phyloP scores from a whole-genome alignment of 2,888 invertebrate genomes.

The Pomacea canaliculata region DNA sequence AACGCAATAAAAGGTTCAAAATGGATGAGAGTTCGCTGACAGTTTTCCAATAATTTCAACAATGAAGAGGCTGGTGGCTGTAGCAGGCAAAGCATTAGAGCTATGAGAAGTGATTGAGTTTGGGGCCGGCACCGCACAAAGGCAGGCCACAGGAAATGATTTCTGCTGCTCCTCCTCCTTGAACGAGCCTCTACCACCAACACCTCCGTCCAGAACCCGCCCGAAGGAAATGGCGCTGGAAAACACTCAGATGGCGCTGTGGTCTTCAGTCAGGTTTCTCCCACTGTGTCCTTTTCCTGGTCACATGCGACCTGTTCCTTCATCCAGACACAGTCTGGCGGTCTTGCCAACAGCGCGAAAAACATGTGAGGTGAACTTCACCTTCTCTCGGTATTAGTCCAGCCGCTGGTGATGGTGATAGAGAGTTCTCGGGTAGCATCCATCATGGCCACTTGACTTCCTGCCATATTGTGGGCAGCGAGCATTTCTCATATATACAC shows the following conservation, averaged over 20 bases:
- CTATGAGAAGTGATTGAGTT: constrained; percentile 30
- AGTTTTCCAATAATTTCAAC: constrained; percentile 38
- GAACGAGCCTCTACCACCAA: constrained; percentile 1
- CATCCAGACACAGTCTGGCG: neutral
- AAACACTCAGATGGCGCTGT: neutral
- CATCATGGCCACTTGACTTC: too few species aligned
- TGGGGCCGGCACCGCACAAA: constrained; percentile 24
- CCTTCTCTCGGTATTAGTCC: too few species aligned
- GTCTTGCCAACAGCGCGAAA: too few species aligned
- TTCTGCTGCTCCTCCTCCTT: constrained; percentile 19
- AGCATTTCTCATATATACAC: too few species aligned
- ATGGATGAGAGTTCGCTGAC: constrained; percentile 37
- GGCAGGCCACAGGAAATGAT: constrained; percentile 32
- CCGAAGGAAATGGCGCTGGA: constrained; percentile 5
- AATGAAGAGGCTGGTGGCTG: constrained; percentile 34
- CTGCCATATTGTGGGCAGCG: too few species aligned
- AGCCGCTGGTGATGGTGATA: too few species aligned
- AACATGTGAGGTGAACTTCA: too few species aligned
- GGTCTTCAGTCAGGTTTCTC: neutral
- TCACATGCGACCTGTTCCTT: neutral
- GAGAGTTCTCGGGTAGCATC: too few species aligned
- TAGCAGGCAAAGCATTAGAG: constrained; percentile 29
- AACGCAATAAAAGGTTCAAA: constrained; percentile 37
- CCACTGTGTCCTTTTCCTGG: neutral
- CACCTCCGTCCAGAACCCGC: constrained; percentile 4